Conservation (phyloP, 1,140 invertebrate genomes). For the Frieseomelitta varia region DNA sequence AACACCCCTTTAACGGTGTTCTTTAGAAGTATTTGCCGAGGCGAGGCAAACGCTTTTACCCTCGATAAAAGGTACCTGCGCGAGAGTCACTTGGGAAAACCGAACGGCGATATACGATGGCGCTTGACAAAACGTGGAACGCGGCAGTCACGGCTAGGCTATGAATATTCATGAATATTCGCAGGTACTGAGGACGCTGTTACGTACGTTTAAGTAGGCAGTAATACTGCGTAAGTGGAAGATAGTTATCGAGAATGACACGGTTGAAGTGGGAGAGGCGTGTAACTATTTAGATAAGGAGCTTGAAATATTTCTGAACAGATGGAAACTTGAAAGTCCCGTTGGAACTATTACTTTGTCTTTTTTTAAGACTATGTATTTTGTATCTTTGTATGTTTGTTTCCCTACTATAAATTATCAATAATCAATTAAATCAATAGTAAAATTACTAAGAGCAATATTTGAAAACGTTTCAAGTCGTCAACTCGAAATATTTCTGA, state of each 20-base stretch:
- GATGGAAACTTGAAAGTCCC: too few relatives aligned
- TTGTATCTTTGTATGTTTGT: too few relatives aligned
- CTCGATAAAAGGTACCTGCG: neutral
- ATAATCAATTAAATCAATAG: too few relatives aligned
- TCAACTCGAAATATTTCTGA: too few relatives aligned
- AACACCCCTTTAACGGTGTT: neutral
- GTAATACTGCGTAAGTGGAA: neutral
- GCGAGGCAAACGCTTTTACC: neutral
- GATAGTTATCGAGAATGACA: neutral
- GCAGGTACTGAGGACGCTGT: neutral
- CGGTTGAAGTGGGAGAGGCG: too few relatives aligned
- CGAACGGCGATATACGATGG: neutral
- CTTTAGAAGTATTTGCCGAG: neutral
- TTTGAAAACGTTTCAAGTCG: too few relatives aligned
- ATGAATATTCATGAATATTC: slow-evolving; percentile 1
- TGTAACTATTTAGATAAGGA: neutral
- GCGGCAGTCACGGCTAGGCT: neutral
- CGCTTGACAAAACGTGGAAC: slow-evolving; percentile 15
- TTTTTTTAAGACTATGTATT: too few relatives aligned
- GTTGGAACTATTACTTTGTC: too few relatives aligned
- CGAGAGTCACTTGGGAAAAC: neutral
- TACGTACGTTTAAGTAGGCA: neutral
- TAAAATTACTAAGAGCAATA: too few relatives aligned
- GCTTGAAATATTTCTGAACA: too few relatives aligned
- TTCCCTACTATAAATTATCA: too few relatives aligned